Conservation (phyloP, 2,888 invertebrate species). For the Augochlorella aurata region DNA sequence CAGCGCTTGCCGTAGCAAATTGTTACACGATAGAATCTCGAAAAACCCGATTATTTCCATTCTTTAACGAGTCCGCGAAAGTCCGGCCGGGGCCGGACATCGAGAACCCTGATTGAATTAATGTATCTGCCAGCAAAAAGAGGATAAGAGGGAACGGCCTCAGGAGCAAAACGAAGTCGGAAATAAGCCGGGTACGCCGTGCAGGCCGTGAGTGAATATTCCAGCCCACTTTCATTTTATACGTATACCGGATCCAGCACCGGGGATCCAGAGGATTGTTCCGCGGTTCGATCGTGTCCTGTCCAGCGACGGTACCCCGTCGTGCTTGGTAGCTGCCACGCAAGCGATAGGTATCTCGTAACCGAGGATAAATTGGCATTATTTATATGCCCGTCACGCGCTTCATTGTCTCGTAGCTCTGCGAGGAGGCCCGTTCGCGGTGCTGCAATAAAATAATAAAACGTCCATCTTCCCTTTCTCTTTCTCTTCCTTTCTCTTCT, state of each 20-base stretch:
- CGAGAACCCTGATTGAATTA: slow-evolving; percentile 43
- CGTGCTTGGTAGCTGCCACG: slow-evolving; percentile 59
- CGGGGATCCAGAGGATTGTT: slow-evolving; percentile 53
- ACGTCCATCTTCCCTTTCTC: slow-evolving; percentile 44
- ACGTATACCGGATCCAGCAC: slow-evolving; percentile 45
- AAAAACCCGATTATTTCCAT: slow-evolving; percentile 27
- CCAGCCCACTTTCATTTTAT: slow-evolving; percentile 40
- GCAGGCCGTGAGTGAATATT: slow-evolving; percentile 28
- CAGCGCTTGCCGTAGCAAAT: slow-evolving; percentile 38
- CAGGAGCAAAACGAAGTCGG: slow-evolving; percentile 16
- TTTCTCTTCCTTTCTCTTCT: neutral
- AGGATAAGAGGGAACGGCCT: neutral
- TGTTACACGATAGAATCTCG: slow-evolving; percentile 45
- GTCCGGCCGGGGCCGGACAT: slow-evolving; percentile 22
- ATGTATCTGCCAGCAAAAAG: slow-evolving; percentile 25
- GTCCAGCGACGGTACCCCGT: slow-evolving; percentile 59
- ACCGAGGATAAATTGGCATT: slow-evolving; percentile 76
- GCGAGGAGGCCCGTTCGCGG: slow-evolving; percentile 63
- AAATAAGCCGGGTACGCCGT: slow-evolving; percentile 9
- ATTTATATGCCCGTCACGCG: slow-evolving; percentile 78
- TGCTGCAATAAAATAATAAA: slow-evolving; percentile 74
- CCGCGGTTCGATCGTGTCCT: slow-evolving; percentile 57
- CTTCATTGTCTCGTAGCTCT: slow-evolving; percentile 75
- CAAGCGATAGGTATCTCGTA: slow-evolving; percentile 75
- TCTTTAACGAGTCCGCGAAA: slow-evolving; percentile 42